A percentile compares a stretch with the other conserved stretches of the same genome.
These are phyloP conservation scores for Tridacna crocea DNA, from an alignment of 2,888 invertebrate genomes.

Conservation along the genomic window DNA sequence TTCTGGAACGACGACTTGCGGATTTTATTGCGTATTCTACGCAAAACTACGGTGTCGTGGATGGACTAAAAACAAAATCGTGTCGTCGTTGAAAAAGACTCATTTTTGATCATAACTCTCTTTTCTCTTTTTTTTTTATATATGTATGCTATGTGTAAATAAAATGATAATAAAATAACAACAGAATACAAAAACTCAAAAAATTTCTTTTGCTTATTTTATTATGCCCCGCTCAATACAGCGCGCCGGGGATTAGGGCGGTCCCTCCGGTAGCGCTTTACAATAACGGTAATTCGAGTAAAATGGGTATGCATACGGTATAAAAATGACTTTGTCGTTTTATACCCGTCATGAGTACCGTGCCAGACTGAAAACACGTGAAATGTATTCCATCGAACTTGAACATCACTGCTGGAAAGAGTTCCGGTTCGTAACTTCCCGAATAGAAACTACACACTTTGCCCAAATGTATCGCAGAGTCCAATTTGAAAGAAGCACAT, in stretches of 20 bases:
- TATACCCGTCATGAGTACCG: background rate
- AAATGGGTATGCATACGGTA: background rate
- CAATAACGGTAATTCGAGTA: background rate
- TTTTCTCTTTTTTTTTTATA: too few relatives aligned
- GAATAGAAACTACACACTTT: background rate
- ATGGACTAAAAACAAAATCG: background rate
- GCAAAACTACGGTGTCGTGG: background rate
- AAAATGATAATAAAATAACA: background rate
- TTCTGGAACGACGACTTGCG: background rate
- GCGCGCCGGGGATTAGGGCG: background rate
- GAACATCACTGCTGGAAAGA: background rate
- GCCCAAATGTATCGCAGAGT: background rate
- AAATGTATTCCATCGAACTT: background rate
- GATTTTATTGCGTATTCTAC: constrained; percentile 16
- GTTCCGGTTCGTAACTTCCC: background rate
- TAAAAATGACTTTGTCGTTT: background rate
- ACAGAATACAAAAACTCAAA: background rate
- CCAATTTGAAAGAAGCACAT: background rate
- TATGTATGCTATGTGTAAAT: background rate
- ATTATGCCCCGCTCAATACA: background rate
- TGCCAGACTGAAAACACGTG: background rate
- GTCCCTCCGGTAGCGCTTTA: constrained; percentile 2
- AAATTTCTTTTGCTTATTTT: background rate
- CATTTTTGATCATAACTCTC: background rate
- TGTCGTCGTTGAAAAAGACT: background rate